These are phyloP conservation scores for Eupithecia subumbrata DNA, from an alignment of 2,888 invertebrate genomes.

Conservation along the genomic window DNA sequence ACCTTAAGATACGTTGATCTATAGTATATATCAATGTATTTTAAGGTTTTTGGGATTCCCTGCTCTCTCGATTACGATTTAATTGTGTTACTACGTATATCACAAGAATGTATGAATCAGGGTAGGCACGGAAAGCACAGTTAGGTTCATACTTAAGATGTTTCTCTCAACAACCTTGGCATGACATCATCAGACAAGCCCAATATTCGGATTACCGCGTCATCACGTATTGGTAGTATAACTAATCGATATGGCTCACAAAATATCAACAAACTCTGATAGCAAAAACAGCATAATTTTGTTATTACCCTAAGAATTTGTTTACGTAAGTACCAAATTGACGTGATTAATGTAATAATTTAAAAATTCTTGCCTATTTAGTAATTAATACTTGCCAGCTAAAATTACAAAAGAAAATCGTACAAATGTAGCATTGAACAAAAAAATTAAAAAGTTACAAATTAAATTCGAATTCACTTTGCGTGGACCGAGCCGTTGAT, in stretches of 20 bases:
- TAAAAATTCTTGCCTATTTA: background rate
- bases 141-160: slow-evolving; percentile 34
- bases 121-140: slow-evolving; percentile 32
- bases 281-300: slow-evolving; percentile 3
- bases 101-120: slow-evolving; percentile 34
- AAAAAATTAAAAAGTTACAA: background rate
- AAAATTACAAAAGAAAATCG: background rate
- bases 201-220: slow-evolving; percentile 48
- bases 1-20: too few species aligned
- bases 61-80: background rate
- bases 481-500: background rate
- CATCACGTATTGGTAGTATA: slow-evolving; percentile 44
- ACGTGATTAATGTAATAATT: background rate
- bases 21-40: too few species aligned
- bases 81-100: background rate
- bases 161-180: slow-evolving; percentile 42
- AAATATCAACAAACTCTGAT: slow-evolving; percentile 15
- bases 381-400: background rate
- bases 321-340: background rate
- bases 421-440: background rate
- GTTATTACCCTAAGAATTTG: background rate
- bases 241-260: slow-evolving; percentile 11
- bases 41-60: background rate
- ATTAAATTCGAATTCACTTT: background rate
- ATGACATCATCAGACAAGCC: slow-evolving; percentile 56